phyloP scores from a whole-genome alignment of 2,113 vertebrate genomes.

The Caranx melampygus region DNA sequence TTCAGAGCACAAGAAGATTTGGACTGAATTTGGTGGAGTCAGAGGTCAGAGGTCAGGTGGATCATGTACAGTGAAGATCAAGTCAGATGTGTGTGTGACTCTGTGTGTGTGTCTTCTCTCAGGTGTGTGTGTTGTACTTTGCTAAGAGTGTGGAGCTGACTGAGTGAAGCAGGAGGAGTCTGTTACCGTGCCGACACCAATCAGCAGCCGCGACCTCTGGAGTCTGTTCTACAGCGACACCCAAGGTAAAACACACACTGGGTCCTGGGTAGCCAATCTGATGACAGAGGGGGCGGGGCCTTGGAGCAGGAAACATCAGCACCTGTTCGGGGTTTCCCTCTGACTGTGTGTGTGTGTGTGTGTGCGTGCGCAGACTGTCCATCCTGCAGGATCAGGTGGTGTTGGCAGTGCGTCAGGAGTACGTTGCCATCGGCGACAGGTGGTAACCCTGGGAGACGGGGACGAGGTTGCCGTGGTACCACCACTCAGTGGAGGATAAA shows the following conservation, averaged over 20 bases:
- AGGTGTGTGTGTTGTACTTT: constrained; percentile 91
- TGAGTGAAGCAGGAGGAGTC: constrained; percentile 87
- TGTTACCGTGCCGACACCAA: constrained; percentile 82
- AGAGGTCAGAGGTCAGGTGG: too few relatives aligned
- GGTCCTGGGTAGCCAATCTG: too few relatives aligned
- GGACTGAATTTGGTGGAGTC: too few relatives aligned
- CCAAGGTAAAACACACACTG: constrained; percentile 79
- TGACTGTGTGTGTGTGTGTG: constrained; percentile 1
- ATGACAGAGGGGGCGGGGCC: too few relatives aligned
- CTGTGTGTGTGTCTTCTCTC: not conserved
- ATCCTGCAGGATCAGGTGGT: constrained; percentile 87
- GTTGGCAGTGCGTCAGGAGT: constrained; percentile 91
- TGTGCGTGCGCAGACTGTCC: constrained; percentile 30
- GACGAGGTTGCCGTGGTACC: constrained; percentile 97
- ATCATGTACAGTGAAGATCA: too few relatives aligned
- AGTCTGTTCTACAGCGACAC: constrained; percentile 86
- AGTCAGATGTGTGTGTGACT: too few relatives aligned
- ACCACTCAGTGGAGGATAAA: constrained; percentile 94
- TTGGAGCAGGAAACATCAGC: too few relatives aligned
- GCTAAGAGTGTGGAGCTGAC: constrained; percentile 92
- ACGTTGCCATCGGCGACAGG: constrained; percentile 90
- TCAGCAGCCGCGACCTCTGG: constrained; percentile 89
- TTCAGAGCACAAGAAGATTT: too few relatives aligned
- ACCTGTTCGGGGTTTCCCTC: too few relatives aligned
- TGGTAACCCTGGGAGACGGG: constrained; percentile 85